These are phyloP conservation scores for Hycleus phaleratus DNA, from an alignment of 1,140 invertebrate genomes.

Conservation along the genomic window DNA sequence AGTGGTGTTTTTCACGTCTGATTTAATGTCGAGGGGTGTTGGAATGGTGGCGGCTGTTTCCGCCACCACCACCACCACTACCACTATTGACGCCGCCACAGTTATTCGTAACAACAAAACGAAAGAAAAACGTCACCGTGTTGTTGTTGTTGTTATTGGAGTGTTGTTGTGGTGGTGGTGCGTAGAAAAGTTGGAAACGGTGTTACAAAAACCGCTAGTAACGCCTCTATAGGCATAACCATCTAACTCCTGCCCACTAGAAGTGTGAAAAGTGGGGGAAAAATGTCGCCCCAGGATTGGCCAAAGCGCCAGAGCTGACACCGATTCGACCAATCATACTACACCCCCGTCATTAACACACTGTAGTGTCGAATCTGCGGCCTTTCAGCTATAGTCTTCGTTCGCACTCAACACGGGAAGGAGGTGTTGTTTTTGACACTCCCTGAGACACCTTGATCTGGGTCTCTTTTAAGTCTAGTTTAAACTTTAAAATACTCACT, in stretches of 20 bases:
- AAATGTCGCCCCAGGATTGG: constrained; percentile 36
- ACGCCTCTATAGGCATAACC: constrained; percentile 39
- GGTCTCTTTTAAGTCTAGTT: neutral
- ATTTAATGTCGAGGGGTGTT: too few relatives aligned
- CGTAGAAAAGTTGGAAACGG: constrained; percentile 15
- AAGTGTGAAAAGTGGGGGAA: constrained; percentile 39
- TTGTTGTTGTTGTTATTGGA: neutral
- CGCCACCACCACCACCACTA: neutral
- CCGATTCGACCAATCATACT: constrained; percentile 31
- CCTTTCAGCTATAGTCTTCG: constrained; percentile 36
- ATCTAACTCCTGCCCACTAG: constrained; percentile 36
- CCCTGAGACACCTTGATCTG: neutral
- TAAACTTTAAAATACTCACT: too few relatives aligned
- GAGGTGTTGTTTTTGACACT: constrained; percentile 38
- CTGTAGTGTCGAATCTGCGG: constrained; percentile 30
- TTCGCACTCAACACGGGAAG: constrained; percentile 33
- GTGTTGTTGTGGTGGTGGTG: neutral
- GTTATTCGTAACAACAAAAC: constrained; percentile 1
- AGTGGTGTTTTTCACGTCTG: too few relatives aligned
- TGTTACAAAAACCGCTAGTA: constrained; percentile 32
- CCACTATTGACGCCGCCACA: constrained; percentile 2
- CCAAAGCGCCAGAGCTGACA: constrained; percentile 25
- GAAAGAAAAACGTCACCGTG: constrained; percentile 6
- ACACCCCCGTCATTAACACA: constrained; percentile 39
- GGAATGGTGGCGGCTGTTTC: neutral